Base-by-base conservation (phyloP, 1,140 invertebrate genomes). In the Zaprionus gabonicus region DNA sequence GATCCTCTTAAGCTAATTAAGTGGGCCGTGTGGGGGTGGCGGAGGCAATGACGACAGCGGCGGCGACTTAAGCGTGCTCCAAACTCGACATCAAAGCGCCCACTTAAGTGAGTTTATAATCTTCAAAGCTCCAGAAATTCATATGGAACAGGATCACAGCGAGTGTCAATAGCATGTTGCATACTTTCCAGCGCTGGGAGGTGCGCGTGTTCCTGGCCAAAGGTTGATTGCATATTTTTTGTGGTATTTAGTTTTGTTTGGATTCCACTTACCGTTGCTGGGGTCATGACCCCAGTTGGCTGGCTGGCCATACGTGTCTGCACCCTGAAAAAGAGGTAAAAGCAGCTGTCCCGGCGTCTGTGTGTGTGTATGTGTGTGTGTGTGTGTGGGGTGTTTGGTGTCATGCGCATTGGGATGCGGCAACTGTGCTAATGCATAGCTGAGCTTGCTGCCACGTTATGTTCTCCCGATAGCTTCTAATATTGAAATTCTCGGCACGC, bases 51-150 rank as follows among this genome's bases (percentile, higher is more conserved):
- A 15, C 36, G 36, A 38, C 41, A 46, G 41, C 41, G 41, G 17
- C 41, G 41, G 15, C 27, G 71, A 80, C 85, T 90, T 90, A 74
- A 90, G 86, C 73, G 81, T 75, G 66, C 87, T 77, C 55, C 72
- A 41, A 71, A 64, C 71, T 59, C 80, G 71, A 92, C 91, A 85
- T 92, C 91, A 92, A 92, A 92, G 90, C 83, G 75, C 77, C 73
- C 77, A 75, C 79, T 78, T 84, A 84, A 91, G 79, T 82, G 91
- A 78, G 78, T 76, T 91, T 77, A 66, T 78, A 91, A 92, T 92
- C 91, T 92, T 92, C 91, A 92, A 92, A 92, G 91, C 91, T 92
- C 84, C 78, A 92, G 91, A 87, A 87, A 92, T 92, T 91, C 84
- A 83, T 80, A 76, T 80, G 27, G 28, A 82, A 66, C 71, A 92